Percentiles rank a stretch among this genome's conserved stretches.
These are phyloP conservation scores for Gymnothorax reevesii DNA, from an alignment of 2,797 vertebrate genomes.

Conservation along the genomic window DNA sequence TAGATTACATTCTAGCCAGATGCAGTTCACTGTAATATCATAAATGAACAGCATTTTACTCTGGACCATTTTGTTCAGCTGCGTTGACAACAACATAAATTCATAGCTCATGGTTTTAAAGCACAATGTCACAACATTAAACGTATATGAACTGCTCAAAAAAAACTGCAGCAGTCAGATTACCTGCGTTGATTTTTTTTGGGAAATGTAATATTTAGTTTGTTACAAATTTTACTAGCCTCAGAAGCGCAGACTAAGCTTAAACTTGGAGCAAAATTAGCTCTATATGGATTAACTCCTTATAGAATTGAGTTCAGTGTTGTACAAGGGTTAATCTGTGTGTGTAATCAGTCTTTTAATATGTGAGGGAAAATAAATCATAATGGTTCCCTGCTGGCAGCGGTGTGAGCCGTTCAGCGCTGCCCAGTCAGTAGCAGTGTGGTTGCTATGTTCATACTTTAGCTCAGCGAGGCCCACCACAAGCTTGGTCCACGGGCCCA, in stretches of 20 bases:
- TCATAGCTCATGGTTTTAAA: background rate
- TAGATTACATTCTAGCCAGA: background rate
- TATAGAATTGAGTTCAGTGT: no score
- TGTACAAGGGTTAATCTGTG: no score
- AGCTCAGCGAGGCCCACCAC: slow-evolving; percentile 58
- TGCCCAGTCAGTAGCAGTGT: slow-evolving; percentile 42
- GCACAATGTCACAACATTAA: background rate
- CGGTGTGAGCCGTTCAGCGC: slow-evolving; percentile 52
- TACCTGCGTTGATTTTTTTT: background rate
- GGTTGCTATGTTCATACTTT: slow-evolving; percentile 70
- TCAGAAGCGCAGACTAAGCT: no score
- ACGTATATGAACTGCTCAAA: background rate
- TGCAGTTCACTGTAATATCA: background rate
- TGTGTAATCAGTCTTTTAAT: no score
- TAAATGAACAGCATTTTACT: no score
- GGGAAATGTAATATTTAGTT: background rate
- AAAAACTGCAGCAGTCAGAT: background rate
- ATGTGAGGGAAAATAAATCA: no score
- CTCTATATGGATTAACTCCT: no score
- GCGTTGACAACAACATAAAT: background rate
- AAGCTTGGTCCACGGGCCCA: slow-evolving; percentile 55
- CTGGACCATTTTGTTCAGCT: no score
- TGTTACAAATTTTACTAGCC: background rate
- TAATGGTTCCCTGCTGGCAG: slow-evolving; percentile 53
- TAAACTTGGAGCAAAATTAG: no score